phyloP scores from a whole-genome alignment of 2,888 invertebrate species.

The Campopleginae sp. region DNA sequence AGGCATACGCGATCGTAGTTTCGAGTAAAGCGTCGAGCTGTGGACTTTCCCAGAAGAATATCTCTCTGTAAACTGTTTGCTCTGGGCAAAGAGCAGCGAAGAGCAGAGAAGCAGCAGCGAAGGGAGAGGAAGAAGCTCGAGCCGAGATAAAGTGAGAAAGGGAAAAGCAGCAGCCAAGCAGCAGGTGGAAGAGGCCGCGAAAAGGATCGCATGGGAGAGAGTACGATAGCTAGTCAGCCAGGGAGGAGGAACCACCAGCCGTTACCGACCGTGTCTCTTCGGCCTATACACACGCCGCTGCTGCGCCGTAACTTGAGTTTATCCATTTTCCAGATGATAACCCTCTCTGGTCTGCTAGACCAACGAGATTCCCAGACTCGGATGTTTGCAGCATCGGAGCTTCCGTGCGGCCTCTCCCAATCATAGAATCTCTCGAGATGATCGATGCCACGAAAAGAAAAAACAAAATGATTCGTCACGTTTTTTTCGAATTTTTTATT shows the following conservation, averaged over 20 bases:
- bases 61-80: conserved; percentile 67
- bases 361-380: conserved; percentile 47
- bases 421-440: conserved; percentile 42
- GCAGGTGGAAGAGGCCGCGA: conserved; percentile 30
- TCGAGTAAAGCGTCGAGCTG: conserved; percentile 49
- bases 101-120: conserved; percentile 15
- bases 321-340: conserved; percentile 62
- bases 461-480: too few species aligned
- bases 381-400: conserved; percentile 48
- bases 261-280: conserved; percentile 58
- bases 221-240: too few species aligned
- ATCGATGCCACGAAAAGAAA: too few species aligned
- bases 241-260: too few species aligned
- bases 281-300: conserved; percentile 44
- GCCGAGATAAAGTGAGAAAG: conserved; percentile 25
- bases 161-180: conserved; percentile 22
- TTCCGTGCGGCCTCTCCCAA: conserved; percentile 36
- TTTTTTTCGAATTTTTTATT: too few species aligned
- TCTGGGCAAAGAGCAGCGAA: conserved; percentile 61
- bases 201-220: conserved; percentile 23
- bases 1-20: conserved; percentile 56
- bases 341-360: conserved; percentile 35
- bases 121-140: conserved; percentile 15
- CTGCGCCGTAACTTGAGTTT: conserved; percentile 57
- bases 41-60: conserved; percentile 57